Percentiles rank a stretch among this genome's conserved stretches.
phyloP scores from a whole-genome alignment of 2,113 vertebrate genomes.

The Otolemur garnettii region DNA sequence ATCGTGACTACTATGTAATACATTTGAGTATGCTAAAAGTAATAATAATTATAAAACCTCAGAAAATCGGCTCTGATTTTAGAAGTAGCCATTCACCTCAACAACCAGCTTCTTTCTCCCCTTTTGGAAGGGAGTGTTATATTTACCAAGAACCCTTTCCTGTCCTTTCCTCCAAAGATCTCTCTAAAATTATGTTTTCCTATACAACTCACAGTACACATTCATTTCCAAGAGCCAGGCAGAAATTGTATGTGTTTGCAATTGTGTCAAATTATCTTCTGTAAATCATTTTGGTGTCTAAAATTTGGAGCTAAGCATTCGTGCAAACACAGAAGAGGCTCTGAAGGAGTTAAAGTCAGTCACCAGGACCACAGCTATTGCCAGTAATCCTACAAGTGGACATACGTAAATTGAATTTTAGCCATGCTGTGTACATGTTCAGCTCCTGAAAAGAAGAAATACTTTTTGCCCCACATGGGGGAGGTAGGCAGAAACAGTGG shows the following conservation, averaged over 20 bases:
- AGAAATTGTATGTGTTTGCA: constrained; percentile 53
- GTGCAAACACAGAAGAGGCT: constrained; percentile 62
- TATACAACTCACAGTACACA: constrained; percentile 19
- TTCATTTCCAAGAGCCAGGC: constrained; percentile 28
- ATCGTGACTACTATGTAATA: constrained; percentile 6
- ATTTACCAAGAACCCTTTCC: constrained; percentile 19
- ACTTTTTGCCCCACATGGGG: constrained; percentile 36
- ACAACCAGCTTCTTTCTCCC: not conserved
- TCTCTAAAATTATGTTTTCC: constrained; percentile 58
- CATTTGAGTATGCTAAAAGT: not conserved
- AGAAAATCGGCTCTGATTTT: constrained; percentile 41
- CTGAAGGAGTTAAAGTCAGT: constrained; percentile 83
- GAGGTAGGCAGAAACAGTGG: constrained; percentile 81
- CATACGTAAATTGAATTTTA: constrained; percentile 86
- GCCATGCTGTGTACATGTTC: constrained; percentile 82
- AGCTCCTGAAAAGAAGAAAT: constrained; percentile 80
- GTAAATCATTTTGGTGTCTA: constrained; percentile 57
- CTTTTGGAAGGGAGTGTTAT: not conserved
- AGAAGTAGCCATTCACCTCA: not conserved
- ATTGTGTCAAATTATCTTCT: constrained; percentile 69
- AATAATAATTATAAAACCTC: constrained; percentile 16
- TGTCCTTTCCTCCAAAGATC: not conserved
- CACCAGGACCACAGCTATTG: constrained; percentile 56
- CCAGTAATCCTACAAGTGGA: constrained; percentile 82
- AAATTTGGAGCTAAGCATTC: constrained; percentile 74